A percentile compares a stretch with the other conserved stretches of the same genome.
Evolutionary conservation across 2,888 invertebrate species (phyloP).

Genomic region (Colostygia pectinataria): DNA sequence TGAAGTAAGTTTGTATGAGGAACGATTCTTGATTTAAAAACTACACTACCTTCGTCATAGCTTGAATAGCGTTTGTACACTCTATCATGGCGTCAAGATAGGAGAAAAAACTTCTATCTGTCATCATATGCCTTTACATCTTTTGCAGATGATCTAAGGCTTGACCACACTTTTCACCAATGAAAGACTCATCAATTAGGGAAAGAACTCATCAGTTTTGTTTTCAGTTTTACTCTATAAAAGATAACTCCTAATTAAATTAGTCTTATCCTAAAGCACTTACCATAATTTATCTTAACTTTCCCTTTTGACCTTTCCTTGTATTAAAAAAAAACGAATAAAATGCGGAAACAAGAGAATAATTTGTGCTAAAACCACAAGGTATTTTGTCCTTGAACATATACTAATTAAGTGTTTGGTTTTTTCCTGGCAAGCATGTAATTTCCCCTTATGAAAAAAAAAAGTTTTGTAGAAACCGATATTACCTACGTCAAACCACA

Average conservation of each 20-base stretch:
- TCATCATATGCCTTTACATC: too few species aligned
- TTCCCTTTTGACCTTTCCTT: slow-evolving; percentile 28
- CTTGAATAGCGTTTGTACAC: too few species aligned
- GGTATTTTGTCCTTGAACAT: background rate
- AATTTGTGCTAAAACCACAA: slow-evolving; percentile 10
- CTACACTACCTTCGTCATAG: too few species aligned
- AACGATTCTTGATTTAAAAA: too few species aligned
- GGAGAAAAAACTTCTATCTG: too few species aligned
- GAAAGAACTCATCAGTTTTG: background rate
- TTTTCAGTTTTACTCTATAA: background rate
- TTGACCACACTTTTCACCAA: too few species aligned
- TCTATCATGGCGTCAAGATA: too few species aligned
- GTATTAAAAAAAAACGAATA: slow-evolving; percentile 19
- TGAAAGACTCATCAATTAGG: too few species aligned
- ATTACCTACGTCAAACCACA: too few species aligned
- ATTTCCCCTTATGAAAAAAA: background rate
- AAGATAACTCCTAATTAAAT: slow-evolving; percentile 5
- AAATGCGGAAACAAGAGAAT: slow-evolving; percentile 19
- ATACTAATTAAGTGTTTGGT: background rate
- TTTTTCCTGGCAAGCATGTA: background rate
- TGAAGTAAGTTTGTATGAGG: too few species aligned
- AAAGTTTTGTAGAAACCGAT: too few species aligned
- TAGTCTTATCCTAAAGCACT: slow-evolving; percentile 17
- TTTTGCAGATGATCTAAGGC: too few species aligned
- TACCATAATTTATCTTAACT: slow-evolving; percentile 12